A percentile compares a stretch with the other conserved stretches of the same genome.
Evolutionary conservation across 2,888 invertebrate genomes (phyloP).

Genomic region (Alloscopus bannaensis): DNA sequence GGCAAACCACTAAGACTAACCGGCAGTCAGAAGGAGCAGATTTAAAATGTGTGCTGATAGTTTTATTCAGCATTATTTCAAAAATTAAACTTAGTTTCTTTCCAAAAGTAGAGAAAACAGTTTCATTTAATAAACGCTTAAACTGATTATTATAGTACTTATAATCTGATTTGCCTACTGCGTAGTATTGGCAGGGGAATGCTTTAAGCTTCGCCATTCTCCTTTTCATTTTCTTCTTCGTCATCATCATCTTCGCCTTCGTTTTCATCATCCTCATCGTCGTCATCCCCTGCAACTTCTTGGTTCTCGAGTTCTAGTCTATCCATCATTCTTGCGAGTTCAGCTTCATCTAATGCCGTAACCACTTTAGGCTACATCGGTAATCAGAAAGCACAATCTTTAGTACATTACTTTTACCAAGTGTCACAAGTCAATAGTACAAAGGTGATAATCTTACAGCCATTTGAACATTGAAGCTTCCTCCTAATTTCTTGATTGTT

Average conservation of each 20-base stretch:
- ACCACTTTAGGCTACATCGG: constrained; percentile 87
- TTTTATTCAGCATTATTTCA: constrained; percentile 42
- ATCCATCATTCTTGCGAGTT: constrained; percentile 94
- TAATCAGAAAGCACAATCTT: too few relatives aligned
- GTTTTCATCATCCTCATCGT: constrained; percentile 79
- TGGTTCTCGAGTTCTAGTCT: constrained; percentile 94
- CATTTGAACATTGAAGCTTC: constrained; percentile 96
- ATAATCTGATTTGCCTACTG: constrained; percentile 44
- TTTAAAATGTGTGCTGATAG: constrained; percentile 10
- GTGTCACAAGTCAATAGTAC: not conserved
- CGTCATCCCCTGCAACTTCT: constrained; percentile 94
- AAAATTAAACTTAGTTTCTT: constrained; percentile 44
- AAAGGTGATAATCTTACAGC: constrained; percentile 80
- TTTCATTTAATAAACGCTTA: constrained; percentile 41
- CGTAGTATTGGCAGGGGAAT: constrained; percentile 51
- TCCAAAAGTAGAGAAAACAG: constrained; percentile 57
- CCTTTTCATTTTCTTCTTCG: constrained; percentile 77
- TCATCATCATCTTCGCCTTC: constrained; percentile 78
- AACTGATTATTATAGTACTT: constrained; percentile 15
- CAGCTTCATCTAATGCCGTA: constrained; percentile 98
- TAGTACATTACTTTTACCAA: too few relatives aligned
- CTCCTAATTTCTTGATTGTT: constrained; percentile 88
- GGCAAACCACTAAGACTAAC: too few relatives aligned
- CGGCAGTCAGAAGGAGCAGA: too few relatives aligned
- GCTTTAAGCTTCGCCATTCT: constrained; percentile 54